These are phyloP conservation scores for Pheosia gnoma DNA, from an alignment of 2,888 invertebrate species.

Conservation along the genomic window DNA sequence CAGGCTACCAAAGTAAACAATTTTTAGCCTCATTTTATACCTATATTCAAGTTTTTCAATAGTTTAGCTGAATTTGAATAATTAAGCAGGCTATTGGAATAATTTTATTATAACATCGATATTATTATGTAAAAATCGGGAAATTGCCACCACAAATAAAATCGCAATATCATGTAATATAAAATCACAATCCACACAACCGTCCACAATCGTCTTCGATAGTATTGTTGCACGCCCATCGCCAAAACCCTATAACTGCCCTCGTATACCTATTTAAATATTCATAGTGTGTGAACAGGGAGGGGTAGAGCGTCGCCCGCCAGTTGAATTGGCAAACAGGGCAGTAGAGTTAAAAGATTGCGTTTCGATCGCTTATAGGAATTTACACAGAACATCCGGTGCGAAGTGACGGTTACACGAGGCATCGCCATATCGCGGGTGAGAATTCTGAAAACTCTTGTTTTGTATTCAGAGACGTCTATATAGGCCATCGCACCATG, in stretches of 20 bases:
- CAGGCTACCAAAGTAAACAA: no score
- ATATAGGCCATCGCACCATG: no score
- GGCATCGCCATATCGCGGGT: no score
- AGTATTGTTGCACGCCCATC: neutral
- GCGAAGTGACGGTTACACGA: neutral
- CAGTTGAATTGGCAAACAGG: constrained; percentile 35
- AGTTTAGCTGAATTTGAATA: no score
- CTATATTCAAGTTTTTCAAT: no score
- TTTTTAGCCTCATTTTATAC: no score
- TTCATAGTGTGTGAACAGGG: constrained; percentile 27
- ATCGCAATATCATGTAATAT: neutral
- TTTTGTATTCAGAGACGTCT: no score
- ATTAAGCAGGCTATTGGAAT: no score
- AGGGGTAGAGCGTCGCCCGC: constrained; percentile 11
- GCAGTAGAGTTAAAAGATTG: constrained; percentile 47
- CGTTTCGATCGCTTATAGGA: constrained; percentile 51
- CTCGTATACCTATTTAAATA: constrained; percentile 27
- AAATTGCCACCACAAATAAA: no score
- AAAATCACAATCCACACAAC: neutral
- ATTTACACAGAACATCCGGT: constrained; percentile 58
- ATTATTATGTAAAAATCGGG: no score
- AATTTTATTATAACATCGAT: no score
- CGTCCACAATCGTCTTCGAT: neutral
- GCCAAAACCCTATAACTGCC: neutral
- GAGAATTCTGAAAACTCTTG: no score